Evolutionary conservation across 30 jellyfish, hydroid and myxozoan genomes (phyloP).

Genomic region (Calvadosia cruxmelitensis): DNA sequence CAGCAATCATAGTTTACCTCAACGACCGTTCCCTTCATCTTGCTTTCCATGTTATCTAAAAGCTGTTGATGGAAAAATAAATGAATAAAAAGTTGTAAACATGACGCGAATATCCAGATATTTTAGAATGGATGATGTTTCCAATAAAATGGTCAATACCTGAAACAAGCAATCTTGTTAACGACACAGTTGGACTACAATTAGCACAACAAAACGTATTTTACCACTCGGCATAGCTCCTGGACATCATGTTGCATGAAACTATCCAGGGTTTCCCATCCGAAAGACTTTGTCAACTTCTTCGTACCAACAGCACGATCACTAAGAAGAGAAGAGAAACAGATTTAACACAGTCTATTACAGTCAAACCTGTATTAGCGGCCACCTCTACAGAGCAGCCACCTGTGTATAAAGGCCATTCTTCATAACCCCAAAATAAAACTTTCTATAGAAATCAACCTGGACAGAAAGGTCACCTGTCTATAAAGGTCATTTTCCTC

Average conservation of each 20-base stretch:
- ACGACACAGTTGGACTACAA: neutral
- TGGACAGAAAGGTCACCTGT: no score
- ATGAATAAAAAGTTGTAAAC: neutral
- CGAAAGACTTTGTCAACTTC: conserved; percentile 85
- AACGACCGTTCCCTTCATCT: conserved; percentile 93
- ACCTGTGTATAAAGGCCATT: no score
- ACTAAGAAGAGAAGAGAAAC: conserved; percentile 14
- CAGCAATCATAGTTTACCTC: no score
- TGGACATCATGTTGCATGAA: conserved; percentile 99
- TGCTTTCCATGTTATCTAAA: conserved; percentile 92
- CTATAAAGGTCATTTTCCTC: no score
- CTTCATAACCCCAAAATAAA: no score
- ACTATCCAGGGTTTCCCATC: conserved; percentile 96
- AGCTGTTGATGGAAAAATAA: conserved; percentile 30
- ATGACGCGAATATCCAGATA: neutral
- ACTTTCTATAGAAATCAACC: no score
- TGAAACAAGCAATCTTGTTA: neutral
- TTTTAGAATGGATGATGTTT: neutral
- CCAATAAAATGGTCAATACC: neutral
- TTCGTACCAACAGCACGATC: conserved; percentile 95
- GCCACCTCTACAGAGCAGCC: no score
- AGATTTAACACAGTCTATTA: neutral
- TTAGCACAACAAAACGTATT: neutral
- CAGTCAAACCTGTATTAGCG: no score
- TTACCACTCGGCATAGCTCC: conserved; percentile 94